A percentile compares a stretch with the other conserved stretches of the same genome.
phyloP scores from a whole-genome alignment of 2,113 vertebrate genomes.

The Amblyornis subalaris region DNA sequence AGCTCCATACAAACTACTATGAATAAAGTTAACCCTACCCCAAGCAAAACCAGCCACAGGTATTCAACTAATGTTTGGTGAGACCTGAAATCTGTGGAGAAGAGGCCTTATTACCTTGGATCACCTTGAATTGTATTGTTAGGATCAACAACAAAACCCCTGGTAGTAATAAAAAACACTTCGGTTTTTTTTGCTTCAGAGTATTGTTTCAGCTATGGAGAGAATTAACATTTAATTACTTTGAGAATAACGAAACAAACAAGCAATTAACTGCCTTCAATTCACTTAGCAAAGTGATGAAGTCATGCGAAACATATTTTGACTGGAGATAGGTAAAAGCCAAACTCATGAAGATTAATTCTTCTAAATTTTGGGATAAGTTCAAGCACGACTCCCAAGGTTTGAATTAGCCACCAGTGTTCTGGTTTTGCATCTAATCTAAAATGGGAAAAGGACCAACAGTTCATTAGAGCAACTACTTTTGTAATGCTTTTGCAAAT shows the following conservation, averaged over 20 bases:
- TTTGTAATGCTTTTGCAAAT: background rate
- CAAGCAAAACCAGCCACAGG: background rate
- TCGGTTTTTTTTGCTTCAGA: background rate
- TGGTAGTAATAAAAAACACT: background rate
- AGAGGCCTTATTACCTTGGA: conserved; percentile 1
- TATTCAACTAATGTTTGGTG: background rate
- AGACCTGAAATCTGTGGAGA: conserved; percentile 10
- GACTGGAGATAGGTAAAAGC: conserved; percentile 11
- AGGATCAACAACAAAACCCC: conserved; percentile 23
- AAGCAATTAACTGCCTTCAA: conserved; percentile 27
- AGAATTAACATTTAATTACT: conserved; percentile 50
- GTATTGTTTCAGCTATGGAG: background rate
- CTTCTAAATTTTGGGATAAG: background rate
- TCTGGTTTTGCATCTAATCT: background rate
- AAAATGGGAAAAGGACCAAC: background rate
- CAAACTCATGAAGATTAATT: background rate
- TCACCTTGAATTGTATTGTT: conserved; percentile 10
- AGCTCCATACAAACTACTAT: background rate
- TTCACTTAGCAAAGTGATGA: conserved; percentile 4
- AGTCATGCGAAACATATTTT: background rate
- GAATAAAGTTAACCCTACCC: background rate
- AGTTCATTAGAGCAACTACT: background rate
- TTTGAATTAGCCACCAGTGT: background rate
- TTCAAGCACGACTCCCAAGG: background rate
- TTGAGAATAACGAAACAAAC: conserved; percentile 36